phyloP scores from a whole-genome alignment of 2,113 vertebrate genomes.

The Hyla sarda region DNA sequence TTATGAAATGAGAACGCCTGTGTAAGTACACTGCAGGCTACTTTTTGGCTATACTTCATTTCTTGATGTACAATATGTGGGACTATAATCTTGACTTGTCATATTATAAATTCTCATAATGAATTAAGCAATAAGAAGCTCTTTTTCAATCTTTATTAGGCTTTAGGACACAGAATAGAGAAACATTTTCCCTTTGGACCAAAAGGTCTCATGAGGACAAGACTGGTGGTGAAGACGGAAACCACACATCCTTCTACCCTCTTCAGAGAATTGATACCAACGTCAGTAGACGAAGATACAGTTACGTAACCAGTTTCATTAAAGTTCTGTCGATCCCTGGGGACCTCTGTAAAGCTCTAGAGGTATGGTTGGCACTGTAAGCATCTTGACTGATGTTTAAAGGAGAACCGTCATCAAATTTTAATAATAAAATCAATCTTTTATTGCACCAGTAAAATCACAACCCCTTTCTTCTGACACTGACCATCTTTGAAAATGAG shows the following conservation, averaged over 20 bases:
- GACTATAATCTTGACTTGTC: not conserved
- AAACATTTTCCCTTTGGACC: not conserved
- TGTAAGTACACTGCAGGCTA: too few relatives aligned
- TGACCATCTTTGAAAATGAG: slow-evolving; percentile 43
- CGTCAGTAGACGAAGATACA: slow-evolving; percentile 45
- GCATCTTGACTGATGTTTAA: slow-evolving; percentile 46
- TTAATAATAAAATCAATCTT: slow-evolving; percentile 57
- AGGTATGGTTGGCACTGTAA: slow-evolving; percentile 29
- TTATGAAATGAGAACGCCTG: too few relatives aligned
- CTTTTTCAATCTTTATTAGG: not conserved
- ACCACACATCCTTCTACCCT: slow-evolving; percentile 31
- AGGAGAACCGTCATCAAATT: slow-evolving; percentile 55
- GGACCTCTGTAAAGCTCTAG: slow-evolving; percentile 23
- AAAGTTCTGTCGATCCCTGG: slow-evolving; percentile 20
- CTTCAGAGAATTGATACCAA: slow-evolving; percentile 41
- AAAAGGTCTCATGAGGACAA: slow-evolving; percentile 35
- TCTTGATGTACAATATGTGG: not conserved
- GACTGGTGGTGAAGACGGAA: slow-evolving; percentile 39
- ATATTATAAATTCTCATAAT: not conserved
- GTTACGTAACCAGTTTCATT: slow-evolving; percentile 50
- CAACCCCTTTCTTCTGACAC: slow-evolving; percentile 44
- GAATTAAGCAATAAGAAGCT: not conserved
- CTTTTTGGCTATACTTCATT: not conserved
- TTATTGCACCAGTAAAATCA: slow-evolving; percentile 52
- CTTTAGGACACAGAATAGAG: not conserved